phyloP scores from a whole-genome alignment of 2,888 invertebrate genomes.

The Drosophila kuntzei region DNA sequence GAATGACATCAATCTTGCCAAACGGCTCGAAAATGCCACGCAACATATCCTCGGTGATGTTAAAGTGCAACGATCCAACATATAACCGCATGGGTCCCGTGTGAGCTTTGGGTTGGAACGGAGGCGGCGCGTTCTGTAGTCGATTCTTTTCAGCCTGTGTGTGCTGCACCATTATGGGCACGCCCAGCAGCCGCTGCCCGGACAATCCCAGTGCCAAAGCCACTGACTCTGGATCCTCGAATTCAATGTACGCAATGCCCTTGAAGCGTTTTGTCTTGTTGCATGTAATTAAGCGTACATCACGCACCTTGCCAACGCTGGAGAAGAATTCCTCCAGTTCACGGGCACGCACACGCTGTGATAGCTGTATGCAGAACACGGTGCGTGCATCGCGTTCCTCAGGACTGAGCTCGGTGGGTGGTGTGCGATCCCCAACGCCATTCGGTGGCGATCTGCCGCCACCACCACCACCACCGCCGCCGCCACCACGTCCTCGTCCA shows the following conservation, averaged over 20 bases:
- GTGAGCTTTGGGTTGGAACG: conserved; percentile 93
- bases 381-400: conserved; percentile 99
- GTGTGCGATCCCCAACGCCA: conserved; percentile 87
- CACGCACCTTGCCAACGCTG: conserved; percentile 98
- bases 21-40: conserved; percentile 99
- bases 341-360: conserved; percentile 95
- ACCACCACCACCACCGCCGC: conserved; percentile 82
- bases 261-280: conserved; percentile 99
- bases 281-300: conserved; percentile 99
- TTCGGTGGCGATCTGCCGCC: conserved; percentile 84
- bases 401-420: conserved; percentile 92
- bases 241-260: conserved; percentile 99
- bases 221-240: conserved; percentile 98
- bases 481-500: conserved; percentile 80
- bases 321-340: conserved; percentile 99
- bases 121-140: conserved; percentile 93
- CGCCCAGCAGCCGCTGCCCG: conserved; percentile 97
- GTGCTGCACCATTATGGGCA: conserved; percentile 99
- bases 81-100: conserved; percentile 98
- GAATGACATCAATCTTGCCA: conserved; percentile 97
- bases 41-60: conserved; percentile 99
- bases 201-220: conserved; percentile 97
- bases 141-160: conserved; percentile 98
- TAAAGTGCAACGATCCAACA: conserved; percentile 98
- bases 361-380: conserved; percentile 99